Conservation (phyloP, 2,113 vertebrate genomes). For the Machaerirhynchus nigripectus region DNA sequence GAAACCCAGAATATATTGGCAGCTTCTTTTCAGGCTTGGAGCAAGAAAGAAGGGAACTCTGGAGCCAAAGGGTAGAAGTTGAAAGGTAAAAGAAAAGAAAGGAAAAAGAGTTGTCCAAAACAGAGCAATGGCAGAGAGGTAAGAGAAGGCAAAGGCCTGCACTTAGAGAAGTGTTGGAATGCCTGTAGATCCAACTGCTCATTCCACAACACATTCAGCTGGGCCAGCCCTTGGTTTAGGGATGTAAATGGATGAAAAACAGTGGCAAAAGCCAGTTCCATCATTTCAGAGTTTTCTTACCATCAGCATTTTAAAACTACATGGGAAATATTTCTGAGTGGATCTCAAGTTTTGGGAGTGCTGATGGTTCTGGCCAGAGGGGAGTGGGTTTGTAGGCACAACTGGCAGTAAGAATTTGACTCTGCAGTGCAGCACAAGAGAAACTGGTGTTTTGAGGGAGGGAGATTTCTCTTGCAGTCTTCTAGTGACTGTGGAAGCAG, state of each 20-base stretch:
- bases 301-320: not conserved
- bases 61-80: not conserved
- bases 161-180: not conserved
- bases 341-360: not conserved
- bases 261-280: not conserved
- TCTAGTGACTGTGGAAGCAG: not conserved
- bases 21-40: not conserved
- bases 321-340: not conserved
- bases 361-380: not conserved
- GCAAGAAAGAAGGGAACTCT: not conserved
- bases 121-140: not conserved
- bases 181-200: not conserved
- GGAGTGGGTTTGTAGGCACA: not conserved
- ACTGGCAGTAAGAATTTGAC: not conserved
- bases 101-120: not conserved
- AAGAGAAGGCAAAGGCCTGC: not conserved
- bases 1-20: not conserved
- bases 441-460: not conserved
- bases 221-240: not conserved
- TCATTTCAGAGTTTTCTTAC: not conserved
- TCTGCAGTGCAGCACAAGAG: not conserved
- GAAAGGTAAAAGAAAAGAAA: not conserved
- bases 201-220: not conserved
- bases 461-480: not conserved
- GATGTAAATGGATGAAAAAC: not conserved